phyloP scores from a whole-genome alignment of 1,140 invertebrate species.

The Monomorium pharaonis region DNA sequence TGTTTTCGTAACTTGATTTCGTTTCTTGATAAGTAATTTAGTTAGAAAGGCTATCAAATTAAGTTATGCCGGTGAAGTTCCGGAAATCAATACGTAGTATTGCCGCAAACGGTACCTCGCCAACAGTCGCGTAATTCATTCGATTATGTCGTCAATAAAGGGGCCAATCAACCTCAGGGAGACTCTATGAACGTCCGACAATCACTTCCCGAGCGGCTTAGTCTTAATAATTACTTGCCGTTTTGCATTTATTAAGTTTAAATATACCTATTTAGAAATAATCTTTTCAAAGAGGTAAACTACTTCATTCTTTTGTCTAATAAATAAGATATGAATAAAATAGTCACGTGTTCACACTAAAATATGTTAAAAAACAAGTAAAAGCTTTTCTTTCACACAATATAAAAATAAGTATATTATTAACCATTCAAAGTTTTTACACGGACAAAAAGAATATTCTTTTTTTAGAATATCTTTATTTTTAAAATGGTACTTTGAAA shows the following conservation, averaged over 20 bases:
- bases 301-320: background rate
- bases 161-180: slow-evolving; percentile 33
- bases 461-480: too few relatives aligned
- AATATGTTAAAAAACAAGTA: background rate
- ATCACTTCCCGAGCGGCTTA: slow-evolving; percentile 35
- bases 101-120: slow-evolving; percentile 17
- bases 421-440: background rate
- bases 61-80: background rate
- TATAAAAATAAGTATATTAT: background rate
- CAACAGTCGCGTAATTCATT: slow-evolving; percentile 44
- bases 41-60: background rate
- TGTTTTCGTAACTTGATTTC: background rate
- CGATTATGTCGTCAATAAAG: slow-evolving; percentile 51
- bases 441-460: too few relatives aligned
- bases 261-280: background rate
- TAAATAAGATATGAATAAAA: background rate
- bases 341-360: background rate
- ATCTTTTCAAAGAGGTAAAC: background rate
- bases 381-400: background rate
- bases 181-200: slow-evolving; percentile 33
- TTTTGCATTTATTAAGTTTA: background rate
- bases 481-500: too few relatives aligned
- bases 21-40: background rate
- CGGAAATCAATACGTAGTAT: slow-evolving; percentile 59
- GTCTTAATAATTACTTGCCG: slow-evolving; percentile 32